Base-by-base conservation (phyloP, 64 coral and sea anemone genomes). In the Stichodactyla helianthus region DNA sequence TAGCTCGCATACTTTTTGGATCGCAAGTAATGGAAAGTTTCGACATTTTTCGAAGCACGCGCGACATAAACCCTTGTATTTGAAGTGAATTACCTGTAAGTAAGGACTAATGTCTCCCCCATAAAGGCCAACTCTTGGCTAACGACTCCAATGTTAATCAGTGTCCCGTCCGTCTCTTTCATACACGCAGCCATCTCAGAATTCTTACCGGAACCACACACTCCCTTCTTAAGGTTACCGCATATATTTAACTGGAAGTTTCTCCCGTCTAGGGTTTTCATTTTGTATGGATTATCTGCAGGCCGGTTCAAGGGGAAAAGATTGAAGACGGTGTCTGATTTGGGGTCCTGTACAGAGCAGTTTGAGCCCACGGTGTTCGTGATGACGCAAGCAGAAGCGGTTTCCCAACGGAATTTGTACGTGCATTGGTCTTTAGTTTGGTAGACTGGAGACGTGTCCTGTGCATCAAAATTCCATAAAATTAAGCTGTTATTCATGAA, bases 291-390 rank as follows among this genome's bases (percentile, higher is more conserved):
- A 18, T 6, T 54, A 15, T 53, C 25, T 10, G 10, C 1, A 17
- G 4, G 18, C 8, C 70, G 88, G 12, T 5, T 78, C 26, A 93
- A 52, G 5, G 92, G 83, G 6, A 86, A 51, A 0, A 93, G 51
- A 17, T 93, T 89, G 19, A 89, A 93, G 10, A 35, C 79, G 20
- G 87, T 93, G 76, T 58, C 84, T 15, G 92, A 89, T 44, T 89
- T 89, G 17, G 92, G 88, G 59, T 93, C 92, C 51, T 86, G 50
- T 13, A 93, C 82, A 2, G 27, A 23, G 74, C 92, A 93, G 50
- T 89, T 65, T 2, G 20, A 7, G 53, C 92, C 92, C 8, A 71
- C 53, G 31, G 59, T 53, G 17, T 89, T 89, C 35, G 19, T 53
- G 19, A 93, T 86, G 26, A 27, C 35, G 77, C 92, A 93, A 44